Conservation (phyloP, 2,113 vertebrate species). For the Centrocercus urophasianus region DNA sequence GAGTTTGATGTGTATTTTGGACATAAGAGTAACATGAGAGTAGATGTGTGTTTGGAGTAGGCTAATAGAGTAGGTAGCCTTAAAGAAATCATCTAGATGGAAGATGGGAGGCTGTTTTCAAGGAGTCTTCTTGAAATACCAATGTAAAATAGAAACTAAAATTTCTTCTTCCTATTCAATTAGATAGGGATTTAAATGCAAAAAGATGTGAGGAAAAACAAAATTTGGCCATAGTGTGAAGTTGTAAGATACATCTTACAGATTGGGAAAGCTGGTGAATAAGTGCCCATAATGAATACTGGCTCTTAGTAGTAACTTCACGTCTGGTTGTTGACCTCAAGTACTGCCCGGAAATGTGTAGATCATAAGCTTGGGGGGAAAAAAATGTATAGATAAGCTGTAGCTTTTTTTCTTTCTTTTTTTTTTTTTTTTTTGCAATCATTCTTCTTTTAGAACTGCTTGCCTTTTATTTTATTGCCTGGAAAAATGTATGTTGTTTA, state of each 20-base stretch:
- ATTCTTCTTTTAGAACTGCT: background rate
- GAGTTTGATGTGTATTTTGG: constrained; percentile 68
- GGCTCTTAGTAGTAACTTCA: background rate
- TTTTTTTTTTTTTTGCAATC: background rate
- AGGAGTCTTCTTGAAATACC: background rate
- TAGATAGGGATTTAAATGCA: constrained; percentile 21
- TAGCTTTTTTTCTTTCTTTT: background rate
- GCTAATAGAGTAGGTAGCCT: constrained; percentile 48
- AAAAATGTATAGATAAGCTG: background rate
- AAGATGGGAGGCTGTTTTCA: background rate
- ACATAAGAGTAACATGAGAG: constrained; percentile 45
- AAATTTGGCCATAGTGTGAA: background rate
- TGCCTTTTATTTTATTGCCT: background rate
- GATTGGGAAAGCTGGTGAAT: background rate
- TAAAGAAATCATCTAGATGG: background rate
- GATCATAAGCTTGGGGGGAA: background rate
- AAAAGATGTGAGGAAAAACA: constrained; percentile 5
- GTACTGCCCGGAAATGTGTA: background rate
- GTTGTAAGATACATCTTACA: background rate
- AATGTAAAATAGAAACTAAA: background rate
- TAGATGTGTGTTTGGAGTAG: constrained; percentile 45
- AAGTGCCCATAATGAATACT: background rate
- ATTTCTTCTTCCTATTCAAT: background rate
- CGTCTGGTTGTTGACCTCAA: background rate
- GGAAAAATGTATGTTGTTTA: constrained; percentile 28